Conservation (phyloP, 2,113 vertebrate genomes). For the Porphyrio hochstetteri region DNA sequence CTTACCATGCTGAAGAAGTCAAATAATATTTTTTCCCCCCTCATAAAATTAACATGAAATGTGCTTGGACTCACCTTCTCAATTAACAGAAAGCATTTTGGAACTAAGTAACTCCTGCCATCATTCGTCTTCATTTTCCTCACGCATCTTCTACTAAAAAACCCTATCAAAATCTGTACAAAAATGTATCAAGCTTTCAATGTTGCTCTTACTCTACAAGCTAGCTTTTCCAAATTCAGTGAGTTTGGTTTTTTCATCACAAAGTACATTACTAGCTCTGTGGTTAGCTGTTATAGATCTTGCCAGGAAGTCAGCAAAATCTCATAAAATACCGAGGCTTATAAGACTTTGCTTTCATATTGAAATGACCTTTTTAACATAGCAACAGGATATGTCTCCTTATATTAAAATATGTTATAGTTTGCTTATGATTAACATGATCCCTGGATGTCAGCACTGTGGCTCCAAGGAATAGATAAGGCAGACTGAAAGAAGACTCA, state of each 20-base stretch:
- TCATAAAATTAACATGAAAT: neutral
- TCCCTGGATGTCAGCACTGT: neutral
- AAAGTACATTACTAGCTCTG: neutral
- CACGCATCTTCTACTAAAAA: neutral
- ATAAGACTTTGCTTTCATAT: neutral
- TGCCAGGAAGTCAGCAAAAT: neutral
- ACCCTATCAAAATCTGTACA: neutral
- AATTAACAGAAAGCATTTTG: neutral
- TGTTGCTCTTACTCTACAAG: neutral
- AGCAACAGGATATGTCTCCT: neutral
- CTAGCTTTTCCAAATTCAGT: neutral
- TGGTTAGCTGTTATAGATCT: neutral
- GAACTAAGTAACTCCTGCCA: neutral
- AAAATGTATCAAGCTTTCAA: neutral
- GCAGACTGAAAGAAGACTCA: neutral
- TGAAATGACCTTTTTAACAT: slow-evolving; percentile 18
- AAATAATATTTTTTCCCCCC: neutral
- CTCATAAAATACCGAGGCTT: neutral
- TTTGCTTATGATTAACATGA: neutral
- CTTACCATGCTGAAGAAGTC: neutral
- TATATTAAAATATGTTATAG: neutral
- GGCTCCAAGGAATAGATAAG: neutral
- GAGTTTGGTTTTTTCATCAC: neutral
- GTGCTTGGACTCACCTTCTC: neutral
- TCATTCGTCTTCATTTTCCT: neutral